These are phyloP conservation scores for Telmatherina bonti DNA, from an alignment of 2,797 vertebrate genomes.

Conservation along the genomic window DNA sequence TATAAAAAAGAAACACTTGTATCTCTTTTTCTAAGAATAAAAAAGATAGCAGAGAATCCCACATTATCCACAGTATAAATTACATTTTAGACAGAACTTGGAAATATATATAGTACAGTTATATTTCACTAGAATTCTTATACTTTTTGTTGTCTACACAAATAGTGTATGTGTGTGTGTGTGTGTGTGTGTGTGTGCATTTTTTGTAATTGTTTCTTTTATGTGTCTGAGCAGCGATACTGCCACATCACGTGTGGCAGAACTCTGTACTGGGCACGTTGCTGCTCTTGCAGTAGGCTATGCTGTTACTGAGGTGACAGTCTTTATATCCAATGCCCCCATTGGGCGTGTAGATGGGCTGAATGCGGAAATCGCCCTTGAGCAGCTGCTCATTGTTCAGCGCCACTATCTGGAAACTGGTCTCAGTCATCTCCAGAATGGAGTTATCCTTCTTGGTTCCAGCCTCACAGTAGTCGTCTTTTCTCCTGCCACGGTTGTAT, in stretches of 20 bases:
- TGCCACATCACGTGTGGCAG: slow-evolving; percentile 94
- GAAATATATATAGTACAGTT: slow-evolving; percentile 85
- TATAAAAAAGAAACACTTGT: slow-evolving; percentile 89
- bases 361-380: slow-evolving; percentile 99
- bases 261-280: slow-evolving; percentile 96
- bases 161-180: slow-evolving; percentile 62
- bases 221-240: slow-evolving; percentile 28
- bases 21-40: slow-evolving; percentile 93
- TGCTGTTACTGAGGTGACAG: slow-evolving; percentile 97
- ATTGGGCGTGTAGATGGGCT: slow-evolving; percentile 98
- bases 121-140: slow-evolving; percentile 82
- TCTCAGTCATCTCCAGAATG: slow-evolving; percentile 99
- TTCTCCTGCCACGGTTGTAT: slow-evolving; percentile 97
- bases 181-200: slow-evolving; percentile 66
- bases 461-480: slow-evolving; percentile 99
- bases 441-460: slow-evolving; percentile 99
- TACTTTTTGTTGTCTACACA: slow-evolving; percentile 74
- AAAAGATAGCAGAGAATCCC: slow-evolving; percentile 98
- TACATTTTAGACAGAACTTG: slow-evolving; percentile 94
- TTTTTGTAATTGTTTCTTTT: slow-evolving; percentile 51
- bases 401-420: slow-evolving; percentile 99
- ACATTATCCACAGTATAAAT: slow-evolving; percentile 99
- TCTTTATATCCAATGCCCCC: slow-evolving; percentile 98
- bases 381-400: slow-evolving; percentile 99
- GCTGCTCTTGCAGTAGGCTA: slow-evolving; percentile 96